phyloP scores from a whole-genome alignment of 2,113 vertebrate genomes.

The Abramis brama region DNA sequence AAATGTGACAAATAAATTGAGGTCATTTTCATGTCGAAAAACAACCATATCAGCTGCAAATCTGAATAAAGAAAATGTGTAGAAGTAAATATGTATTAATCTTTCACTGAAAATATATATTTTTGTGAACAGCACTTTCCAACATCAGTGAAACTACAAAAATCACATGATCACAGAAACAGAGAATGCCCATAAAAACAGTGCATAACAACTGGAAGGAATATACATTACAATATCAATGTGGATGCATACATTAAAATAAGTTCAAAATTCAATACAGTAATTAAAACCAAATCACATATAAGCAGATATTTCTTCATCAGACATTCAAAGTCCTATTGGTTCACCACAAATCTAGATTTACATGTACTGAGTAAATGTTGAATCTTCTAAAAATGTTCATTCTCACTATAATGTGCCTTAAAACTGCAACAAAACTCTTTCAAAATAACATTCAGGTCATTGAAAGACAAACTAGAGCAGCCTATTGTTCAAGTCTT shows the following conservation, averaged over 20 bases:
- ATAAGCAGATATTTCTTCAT: constrained; percentile 37
- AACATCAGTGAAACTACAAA: background rate
- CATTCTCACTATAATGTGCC: background rate
- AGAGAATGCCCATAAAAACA: constrained; percentile 22
- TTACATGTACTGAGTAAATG: constrained; percentile 22
- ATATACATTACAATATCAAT: constrained; percentile 39
- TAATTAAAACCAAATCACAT: constrained; percentile 53
- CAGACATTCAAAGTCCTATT: constrained; percentile 44
- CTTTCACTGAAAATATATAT: background rate
- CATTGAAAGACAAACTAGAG: constrained; percentile 62
- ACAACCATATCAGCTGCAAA: background rate
- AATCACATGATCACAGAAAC: constrained; percentile 5
- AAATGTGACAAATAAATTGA: background rate
- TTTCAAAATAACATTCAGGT: constrained; percentile 27
- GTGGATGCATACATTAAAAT: constrained; percentile 38
- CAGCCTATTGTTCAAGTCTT: constrained; percentile 64
- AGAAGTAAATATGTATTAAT: background rate
- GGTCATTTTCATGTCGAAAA: background rate
- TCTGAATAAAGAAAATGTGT: background rate
- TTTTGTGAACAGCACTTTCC: constrained; percentile 1
- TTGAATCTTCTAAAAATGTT: background rate
- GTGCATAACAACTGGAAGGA: constrained; percentile 16
- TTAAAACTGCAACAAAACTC: constrained; percentile 28
- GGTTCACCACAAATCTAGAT: constrained; percentile 54
- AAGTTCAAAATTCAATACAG: constrained; percentile 56